A percentile compares a stretch with the other conserved stretches of the same genome.
Conservation (phyloP, 2,888 invertebrate genomes). For the Cyclophora albipunctata region DNA sequence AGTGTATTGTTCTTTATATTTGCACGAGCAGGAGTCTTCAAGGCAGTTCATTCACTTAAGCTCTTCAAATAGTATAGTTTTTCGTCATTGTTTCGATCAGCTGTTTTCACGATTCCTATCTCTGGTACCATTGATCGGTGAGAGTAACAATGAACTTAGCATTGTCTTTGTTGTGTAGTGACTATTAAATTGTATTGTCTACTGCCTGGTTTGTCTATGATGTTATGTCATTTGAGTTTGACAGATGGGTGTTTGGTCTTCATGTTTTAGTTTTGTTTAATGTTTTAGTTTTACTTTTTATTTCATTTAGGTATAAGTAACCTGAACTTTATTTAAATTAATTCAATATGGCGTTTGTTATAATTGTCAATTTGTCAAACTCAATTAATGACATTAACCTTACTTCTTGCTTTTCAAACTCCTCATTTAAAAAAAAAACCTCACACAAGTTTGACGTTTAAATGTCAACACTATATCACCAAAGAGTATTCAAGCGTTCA, state of each 20-base stretch:
- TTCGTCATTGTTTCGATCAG: slow-evolving; percentile 68
- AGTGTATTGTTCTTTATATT: slow-evolving; percentile 74
- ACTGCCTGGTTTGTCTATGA: slow-evolving; percentile 31
- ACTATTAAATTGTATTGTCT: slow-evolving; percentile 54
- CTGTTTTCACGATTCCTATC: slow-evolving; percentile 64
- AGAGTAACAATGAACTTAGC: slow-evolving; percentile 57
- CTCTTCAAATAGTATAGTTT: slow-evolving; percentile 60
- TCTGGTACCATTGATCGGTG: slow-evolving; percentile 49
- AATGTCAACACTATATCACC: too few species aligned
- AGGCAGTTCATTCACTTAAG: slow-evolving; percentile 64
- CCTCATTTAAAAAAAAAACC: too few species aligned
- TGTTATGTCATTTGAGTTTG: slow-evolving; percentile 24
- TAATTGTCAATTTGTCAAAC: too few species aligned
- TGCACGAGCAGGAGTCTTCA: slow-evolving; percentile 67
- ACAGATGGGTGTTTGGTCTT: slow-evolving; percentile 23
- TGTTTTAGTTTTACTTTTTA: too few species aligned
- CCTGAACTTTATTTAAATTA: too few species aligned
- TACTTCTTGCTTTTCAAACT: too few species aligned
- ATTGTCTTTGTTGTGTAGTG: slow-evolving; percentile 41
- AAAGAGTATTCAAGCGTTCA: slow-evolving; percentile 10
- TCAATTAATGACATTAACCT: too few species aligned
- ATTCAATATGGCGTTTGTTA: too few species aligned
- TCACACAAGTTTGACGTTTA: too few species aligned
- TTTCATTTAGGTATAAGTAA: too few species aligned
- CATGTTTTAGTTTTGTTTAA: slow-evolving; percentile 5